Base-by-base conservation (phyloP, 1,140 invertebrate species). In the Anagrus nilaparvatae region DNA sequence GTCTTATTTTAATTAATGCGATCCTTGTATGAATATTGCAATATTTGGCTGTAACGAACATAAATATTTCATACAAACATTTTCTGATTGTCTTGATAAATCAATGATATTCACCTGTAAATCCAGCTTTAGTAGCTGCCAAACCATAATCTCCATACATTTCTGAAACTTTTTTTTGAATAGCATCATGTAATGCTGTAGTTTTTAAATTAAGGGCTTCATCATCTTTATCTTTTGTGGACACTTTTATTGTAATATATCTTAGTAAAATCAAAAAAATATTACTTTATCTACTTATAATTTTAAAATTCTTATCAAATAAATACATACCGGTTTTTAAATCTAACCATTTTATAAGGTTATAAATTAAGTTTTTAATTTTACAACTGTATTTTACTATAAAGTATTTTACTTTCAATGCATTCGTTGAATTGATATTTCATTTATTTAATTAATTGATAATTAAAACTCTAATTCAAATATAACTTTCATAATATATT, bases 21-120 rank as follows among this genome's bases (percentile, higher is more conserved):
- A 86, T 78, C 69, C 73, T 76, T 3, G 82, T 85, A 29, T 74
- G 70, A 45, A 74, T 67, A 63, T 87, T 86, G 50, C 79, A 84
- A 66, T 86, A 87, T 70, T 83, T 85, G 20, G 80, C 79, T 63
- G 68, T 48, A 55, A 53, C 32, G 44, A 29, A 30, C 37, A 38
- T 17, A 38, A 47, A 50, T 21, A 13, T 30, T 31, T 34, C 17
- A 18, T 37, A 16, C 18, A 38, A 6, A 19, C 10, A 28, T 38
- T 18, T 28, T 4, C 13, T 14, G 4, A n/a, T 30, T 30, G 12
- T 16, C 20, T 24, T 6, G 30, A 28, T 20, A 25, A 31, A 13
- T 18, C 20, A 6, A 30, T 40, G 9, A 30, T 31, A 10, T 31
- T 13, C 58, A 72, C 71, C 64, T 43, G 51, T 62, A 53, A 86